A percentile compares a stretch with the other conserved stretches of the same genome.
Conservation (phyloP, 2,888 invertebrate species). For the Dynastes tityus region DNA sequence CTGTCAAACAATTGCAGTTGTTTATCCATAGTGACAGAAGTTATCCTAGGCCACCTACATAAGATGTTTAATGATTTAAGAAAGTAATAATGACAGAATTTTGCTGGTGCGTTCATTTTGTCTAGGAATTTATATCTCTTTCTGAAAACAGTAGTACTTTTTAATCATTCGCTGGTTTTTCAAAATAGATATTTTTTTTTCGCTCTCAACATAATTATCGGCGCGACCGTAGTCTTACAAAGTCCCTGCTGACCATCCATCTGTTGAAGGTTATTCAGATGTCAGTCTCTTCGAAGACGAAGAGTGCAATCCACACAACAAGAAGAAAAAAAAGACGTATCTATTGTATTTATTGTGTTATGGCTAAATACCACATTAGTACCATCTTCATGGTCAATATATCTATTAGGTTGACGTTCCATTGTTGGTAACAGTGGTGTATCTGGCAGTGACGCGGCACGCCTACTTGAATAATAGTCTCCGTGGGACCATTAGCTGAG, state of each 20-base stretch:
- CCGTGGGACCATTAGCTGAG: conserved; percentile 48
- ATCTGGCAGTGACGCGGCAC: conserved; percentile 44
- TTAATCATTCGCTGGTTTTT: no score
- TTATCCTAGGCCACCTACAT: no score
- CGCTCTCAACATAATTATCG: no score
- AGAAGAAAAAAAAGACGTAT: conserved; percentile 14
- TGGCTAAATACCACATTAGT: conserved; percentile 48
- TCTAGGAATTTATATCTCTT: no score
- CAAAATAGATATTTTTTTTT: no score
- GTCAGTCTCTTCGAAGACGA: background rate
- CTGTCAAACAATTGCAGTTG: no score
- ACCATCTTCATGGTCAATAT: conserved; percentile 51
- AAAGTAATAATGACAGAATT: no score
- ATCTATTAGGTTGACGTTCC: conserved; percentile 48
- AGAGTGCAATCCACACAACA: background rate
- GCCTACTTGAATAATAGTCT: conserved; percentile 49
- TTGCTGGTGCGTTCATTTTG: no score
- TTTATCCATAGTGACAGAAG: no score
- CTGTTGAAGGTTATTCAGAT: conserved; percentile 13
- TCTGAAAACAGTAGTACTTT: no score
- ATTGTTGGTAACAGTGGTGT: conserved; percentile 29
- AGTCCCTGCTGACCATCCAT: background rate
- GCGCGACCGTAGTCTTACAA: no score
- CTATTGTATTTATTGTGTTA: conserved; percentile 47
- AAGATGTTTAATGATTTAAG: no score